Conservation (phyloP, 1,140 invertebrate genomes). For the Doryteuthis pealeii region DNA sequence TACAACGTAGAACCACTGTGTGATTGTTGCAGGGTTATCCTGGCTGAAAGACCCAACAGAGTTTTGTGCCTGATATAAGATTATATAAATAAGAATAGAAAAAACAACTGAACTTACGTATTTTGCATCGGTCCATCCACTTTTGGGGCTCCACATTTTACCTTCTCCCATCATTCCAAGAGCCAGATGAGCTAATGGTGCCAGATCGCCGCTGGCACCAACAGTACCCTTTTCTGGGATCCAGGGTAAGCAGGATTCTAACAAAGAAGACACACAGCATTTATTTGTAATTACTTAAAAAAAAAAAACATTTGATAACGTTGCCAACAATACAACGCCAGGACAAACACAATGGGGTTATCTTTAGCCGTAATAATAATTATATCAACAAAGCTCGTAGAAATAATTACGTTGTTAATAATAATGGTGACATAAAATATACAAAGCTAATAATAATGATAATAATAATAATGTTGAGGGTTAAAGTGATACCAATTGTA, state of each 20-base stretch:
- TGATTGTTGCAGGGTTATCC: no score
- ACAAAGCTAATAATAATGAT: no score
- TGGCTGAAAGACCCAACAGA: no score
- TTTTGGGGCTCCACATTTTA: slow-evolving; percentile 74
- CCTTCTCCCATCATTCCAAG: slow-evolving; percentile 76
- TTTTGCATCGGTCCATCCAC: slow-evolving; percentile 73
- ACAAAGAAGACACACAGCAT: not conserved
- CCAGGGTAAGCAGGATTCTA: slow-evolving; percentile 73
- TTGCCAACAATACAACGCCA: not conserved
- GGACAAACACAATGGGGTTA: not conserved
- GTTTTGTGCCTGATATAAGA: no score
- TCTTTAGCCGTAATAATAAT: not conserved
- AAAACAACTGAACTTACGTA: slow-evolving; percentile 60
- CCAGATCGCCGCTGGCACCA: slow-evolving; percentile 74
- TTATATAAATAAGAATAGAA: not conserved
- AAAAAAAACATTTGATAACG: not conserved
- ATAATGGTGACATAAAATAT: no score
- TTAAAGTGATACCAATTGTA: no score
- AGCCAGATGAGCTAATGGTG: slow-evolving; percentile 73
- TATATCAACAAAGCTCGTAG: not conserved
- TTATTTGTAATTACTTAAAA: not conserved
- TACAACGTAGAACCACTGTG: no score
- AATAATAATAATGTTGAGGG: no score
- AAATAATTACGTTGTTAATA: no score
- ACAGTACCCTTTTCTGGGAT: slow-evolving; percentile 76